Evolutionary conservation across 2,888 invertebrate species (phyloP).

Genomic region (Cantharis nigra): DNA sequence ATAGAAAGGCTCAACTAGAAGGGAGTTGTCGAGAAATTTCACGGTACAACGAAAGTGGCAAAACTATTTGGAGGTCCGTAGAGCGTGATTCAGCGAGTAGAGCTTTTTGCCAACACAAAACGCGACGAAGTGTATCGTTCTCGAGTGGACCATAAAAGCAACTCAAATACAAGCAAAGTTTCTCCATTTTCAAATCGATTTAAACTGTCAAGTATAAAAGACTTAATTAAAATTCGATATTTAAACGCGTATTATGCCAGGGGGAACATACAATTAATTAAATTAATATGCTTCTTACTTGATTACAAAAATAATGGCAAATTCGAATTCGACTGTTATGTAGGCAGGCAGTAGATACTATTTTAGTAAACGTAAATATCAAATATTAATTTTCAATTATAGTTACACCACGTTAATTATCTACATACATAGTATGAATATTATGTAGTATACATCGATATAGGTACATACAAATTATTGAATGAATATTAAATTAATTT

Average conservation of each 20-base stretch:
- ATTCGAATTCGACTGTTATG: neutral
- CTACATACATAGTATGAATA: too few species aligned
- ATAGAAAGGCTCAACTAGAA: conserved; percentile 24
- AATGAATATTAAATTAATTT: neutral
- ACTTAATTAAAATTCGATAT: neutral
- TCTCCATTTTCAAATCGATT: conserved; percentile 22
- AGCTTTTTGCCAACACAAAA: conserved; percentile 34
- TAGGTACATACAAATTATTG: neutral
- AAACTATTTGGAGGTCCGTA: conserved; percentile 39
- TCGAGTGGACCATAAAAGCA: conserved; percentile 27
- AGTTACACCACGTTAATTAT: too few species aligned
- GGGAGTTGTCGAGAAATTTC: conserved; percentile 33
- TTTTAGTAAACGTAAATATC: neutral
- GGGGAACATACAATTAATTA: neutral
- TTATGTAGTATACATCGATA: neutral
- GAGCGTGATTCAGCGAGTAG: conserved; percentile 34
- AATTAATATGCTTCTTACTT: neutral
- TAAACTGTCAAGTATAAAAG: neutral
- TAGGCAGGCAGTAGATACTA: neutral
- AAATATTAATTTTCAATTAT: neutral
- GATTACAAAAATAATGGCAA: neutral
- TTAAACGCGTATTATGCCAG: neutral
- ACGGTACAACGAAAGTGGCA: conserved; percentile 35
- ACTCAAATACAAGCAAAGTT: conserved; percentile 22
- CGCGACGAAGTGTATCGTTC: conserved; percentile 32